phyloP scores from a whole-genome alignment of 2,113 vertebrate species.

The Gila orcuttii region DNA sequence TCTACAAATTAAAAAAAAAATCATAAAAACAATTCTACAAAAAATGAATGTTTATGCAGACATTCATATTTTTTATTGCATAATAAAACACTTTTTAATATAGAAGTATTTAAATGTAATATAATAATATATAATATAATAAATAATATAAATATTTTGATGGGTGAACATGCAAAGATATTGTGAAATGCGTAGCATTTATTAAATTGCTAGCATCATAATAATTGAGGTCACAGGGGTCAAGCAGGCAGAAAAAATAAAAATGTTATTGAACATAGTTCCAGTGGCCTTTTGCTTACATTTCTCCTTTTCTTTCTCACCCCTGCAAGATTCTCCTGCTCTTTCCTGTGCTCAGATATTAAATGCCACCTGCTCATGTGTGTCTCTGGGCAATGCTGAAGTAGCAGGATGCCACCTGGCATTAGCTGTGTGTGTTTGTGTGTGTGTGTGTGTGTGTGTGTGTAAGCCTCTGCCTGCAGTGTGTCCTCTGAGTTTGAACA shows the following conservation, averaged over 20 bases:
- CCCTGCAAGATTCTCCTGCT: constrained; percentile 27
- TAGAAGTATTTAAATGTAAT: not conserved
- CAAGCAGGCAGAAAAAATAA: not conserved
- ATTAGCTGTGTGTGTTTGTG: constrained; percentile 42
- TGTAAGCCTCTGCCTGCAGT: constrained; percentile 21
- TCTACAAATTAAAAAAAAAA: too few relatives aligned
- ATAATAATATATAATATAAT: too few relatives aligned
- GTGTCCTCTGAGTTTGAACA: constrained; percentile 35
- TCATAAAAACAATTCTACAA: too few relatives aligned
- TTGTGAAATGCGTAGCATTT: not conserved
- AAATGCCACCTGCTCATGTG: constrained; percentile 56
- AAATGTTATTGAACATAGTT: not conserved
- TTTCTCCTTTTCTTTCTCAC: constrained; percentile 4
- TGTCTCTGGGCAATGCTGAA: constrained; percentile 55
- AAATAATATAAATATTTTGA: not conserved
- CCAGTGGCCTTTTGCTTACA: constrained; percentile 48
- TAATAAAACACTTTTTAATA: not conserved
- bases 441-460: not conserved
- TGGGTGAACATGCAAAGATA: not conserved
- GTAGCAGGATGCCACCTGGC: constrained; percentile 57
- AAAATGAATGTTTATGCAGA: too few relatives aligned
- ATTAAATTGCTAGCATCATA: not conserved
- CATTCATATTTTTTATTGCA: too few relatives aligned
- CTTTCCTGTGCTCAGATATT: constrained; percentile 53
- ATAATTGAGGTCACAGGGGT: not conserved